Base-by-base conservation (phyloP, 1,140 invertebrate species). In the Ceratosolen solmsi region DNA sequence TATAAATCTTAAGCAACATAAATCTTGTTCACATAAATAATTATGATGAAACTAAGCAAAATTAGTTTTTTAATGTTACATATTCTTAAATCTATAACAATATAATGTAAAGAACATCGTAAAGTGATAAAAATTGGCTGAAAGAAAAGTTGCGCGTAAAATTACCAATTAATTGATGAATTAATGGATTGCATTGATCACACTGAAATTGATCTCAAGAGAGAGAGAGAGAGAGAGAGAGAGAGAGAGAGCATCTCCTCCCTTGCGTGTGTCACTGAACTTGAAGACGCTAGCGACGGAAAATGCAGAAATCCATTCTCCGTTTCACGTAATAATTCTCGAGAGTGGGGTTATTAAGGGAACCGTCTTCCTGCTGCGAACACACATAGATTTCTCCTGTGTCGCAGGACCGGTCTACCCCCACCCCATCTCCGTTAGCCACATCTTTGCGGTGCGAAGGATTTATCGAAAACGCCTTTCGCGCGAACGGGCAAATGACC, bases 381-480 rank as follows among this genome's bases (percentile, higher is more conserved):
- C 15, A 15, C 15, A 33, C 36, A 41, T 51, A 58, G 9, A 75
- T 60, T 56, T 72, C n/a, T 72, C 13, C 25, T n/a, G 72, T 75
- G 13, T 41, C 25, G 13, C 8, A 41, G 58, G 38, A 76, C 38
- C 58, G 25, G 38, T 63, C 36, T 46, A 22, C 11, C 25, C 9
- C 36, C 41, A 11, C 11, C n/a, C 54, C 33, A 7, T 51, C 38
- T 30, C 41, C 22, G 22, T 27, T 58, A 11, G 51, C 51, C 51
- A 22, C 51, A 22, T 54, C 51, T 54, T 54, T 54, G 51, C 51
- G 13, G 51, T 9, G 17, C 27, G 4, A 15, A 30, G 11, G 30
- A 79, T 70, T 79, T 71, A 71, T 79, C 63, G 63, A 79, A 71
- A 79, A 54, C 25, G 33, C 30, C 25, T 58, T 27, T 30, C 27